Evolutionary conservation across 2,888 invertebrate species (phyloP).

Genomic region (Epistrophe grossulariae): DNA sequence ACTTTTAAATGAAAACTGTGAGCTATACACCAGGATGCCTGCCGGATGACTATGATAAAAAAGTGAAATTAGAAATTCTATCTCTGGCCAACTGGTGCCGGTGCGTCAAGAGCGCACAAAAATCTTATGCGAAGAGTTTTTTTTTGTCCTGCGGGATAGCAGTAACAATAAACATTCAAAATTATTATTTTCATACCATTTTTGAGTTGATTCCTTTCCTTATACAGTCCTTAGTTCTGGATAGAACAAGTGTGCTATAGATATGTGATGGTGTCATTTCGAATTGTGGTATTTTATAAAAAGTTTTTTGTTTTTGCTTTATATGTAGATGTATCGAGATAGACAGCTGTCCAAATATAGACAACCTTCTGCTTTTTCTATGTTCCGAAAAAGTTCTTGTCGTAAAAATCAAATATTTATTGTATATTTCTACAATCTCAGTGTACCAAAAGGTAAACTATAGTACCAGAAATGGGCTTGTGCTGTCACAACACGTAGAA

Average conservation of each 20-base stretch:
- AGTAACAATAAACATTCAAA: constrained; percentile 71
- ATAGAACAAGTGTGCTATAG: constrained; percentile 24
- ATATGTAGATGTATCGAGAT: constrained; percentile 10
- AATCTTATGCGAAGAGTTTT: constrained; percentile 32
- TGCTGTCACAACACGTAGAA: neutral
- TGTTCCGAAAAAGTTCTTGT: constrained; percentile 51
- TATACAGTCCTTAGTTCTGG: neutral
- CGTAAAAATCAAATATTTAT: constrained; percentile 73
- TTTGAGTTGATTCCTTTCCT: constrained; percentile 19
- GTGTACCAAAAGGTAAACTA: neutral
- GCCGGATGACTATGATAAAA: constrained; percentile 55
- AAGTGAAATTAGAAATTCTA: constrained; percentile 72
- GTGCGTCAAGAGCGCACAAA: constrained; percentile 9
- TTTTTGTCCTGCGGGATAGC: constrained; percentile 48
- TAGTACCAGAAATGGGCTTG: constrained; percentile 46
- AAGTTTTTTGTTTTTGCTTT: too few species aligned
- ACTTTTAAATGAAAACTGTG: constrained; percentile 66
- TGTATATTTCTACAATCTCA: constrained; percentile 28
- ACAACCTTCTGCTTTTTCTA: constrained; percentile 24
- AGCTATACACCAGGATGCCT: constrained; percentile 37
- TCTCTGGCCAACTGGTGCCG: constrained; percentile 67
- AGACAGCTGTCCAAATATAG: constrained; percentile 69
- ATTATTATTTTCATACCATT: constrained; percentile 69
- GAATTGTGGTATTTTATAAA: constrained; percentile 19
- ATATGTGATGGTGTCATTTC: constrained; percentile 16